A percentile compares a stretch with the other conserved stretches of the same genome.
These are phyloP conservation scores for Phorcus lineatus DNA, from an alignment of 2,888 invertebrate species.

Conservation along the genomic window DNA sequence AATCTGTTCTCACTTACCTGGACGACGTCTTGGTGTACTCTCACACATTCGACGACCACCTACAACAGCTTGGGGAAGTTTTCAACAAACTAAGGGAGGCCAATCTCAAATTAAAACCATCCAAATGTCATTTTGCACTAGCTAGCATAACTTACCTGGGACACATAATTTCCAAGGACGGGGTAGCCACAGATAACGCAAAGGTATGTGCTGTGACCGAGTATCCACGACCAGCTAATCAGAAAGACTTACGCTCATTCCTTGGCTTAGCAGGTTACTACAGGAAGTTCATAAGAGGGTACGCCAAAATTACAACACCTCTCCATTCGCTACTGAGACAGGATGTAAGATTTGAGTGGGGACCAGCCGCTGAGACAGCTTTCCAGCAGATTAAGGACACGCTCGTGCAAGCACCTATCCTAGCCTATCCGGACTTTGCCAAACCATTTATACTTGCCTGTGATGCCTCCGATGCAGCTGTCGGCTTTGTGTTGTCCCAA, in stretches of 20 bases:
- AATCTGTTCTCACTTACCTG: slow-evolving; percentile 44
- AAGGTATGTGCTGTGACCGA: slow-evolving; percentile 32
- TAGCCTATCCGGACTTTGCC: slow-evolving; percentile 41
- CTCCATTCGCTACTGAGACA: slow-evolving; percentile 38
- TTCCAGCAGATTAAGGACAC: slow-evolving; percentile 36
- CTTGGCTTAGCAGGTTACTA: slow-evolving; percentile 42
- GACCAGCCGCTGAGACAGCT: slow-evolving; percentile 31
- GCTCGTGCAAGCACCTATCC: slow-evolving; percentile 37
- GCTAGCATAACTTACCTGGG: slow-evolving; percentile 42
- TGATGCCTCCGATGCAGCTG: slow-evolving; percentile 38
- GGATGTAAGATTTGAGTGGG: slow-evolving; percentile 41
- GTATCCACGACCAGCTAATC: slow-evolving; percentile 36
- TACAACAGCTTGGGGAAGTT: slow-evolving; percentile 37
- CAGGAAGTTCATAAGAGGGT: slow-evolving; percentile 38
- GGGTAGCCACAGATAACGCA: slow-evolving; percentile 35
- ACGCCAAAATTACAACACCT: slow-evolving; percentile 41
- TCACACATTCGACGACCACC: slow-evolving; percentile 38
- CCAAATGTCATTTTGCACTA: slow-evolving; percentile 46
- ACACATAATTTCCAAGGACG: slow-evolving; percentile 40
- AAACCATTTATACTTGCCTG: slow-evolving; percentile 35
- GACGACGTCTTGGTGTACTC: slow-evolving; percentile 50
- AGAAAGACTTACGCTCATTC: slow-evolving; percentile 34
- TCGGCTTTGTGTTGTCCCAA: slow-evolving; percentile 42
- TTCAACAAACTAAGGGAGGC: slow-evolving; percentile 38
- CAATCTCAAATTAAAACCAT: slow-evolving; percentile 40